Conservation (phyloP, 2,888 invertebrate species). For the Operophtera brumata region DNA sequence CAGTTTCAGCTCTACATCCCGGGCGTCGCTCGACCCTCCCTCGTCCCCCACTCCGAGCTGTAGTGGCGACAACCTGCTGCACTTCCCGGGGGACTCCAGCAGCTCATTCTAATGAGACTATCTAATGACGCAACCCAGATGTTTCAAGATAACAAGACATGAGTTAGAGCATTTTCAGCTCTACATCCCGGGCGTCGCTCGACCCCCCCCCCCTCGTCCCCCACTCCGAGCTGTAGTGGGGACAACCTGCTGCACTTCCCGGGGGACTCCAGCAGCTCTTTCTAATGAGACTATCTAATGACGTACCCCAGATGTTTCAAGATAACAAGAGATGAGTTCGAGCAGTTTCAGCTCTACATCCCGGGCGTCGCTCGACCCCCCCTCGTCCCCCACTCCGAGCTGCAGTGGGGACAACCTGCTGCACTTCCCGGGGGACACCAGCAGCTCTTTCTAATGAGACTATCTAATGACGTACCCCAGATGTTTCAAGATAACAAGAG, state of each 20-base stretch:
- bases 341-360: conserved; percentile 92
- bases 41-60: conserved; percentile 88
- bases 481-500: too few relatives aligned
- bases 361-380: conserved; percentile 86
- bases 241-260: conserved; percentile 90
- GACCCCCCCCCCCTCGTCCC: conserved; percentile 84
- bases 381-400: conserved; percentile 87
- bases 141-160: background rate
- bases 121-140: background rate
- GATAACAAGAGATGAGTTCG: conserved; percentile 89
- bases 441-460: conserved; percentile 79
- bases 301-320: too few relatives aligned
- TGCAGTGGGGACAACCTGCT: conserved; percentile 87
- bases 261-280: conserved; percentile 85
- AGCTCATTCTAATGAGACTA: conserved; percentile 77
- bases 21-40: conserved; percentile 86
- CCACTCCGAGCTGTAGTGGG: conserved; percentile 87
- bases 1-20: conserved; percentile 90
- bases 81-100: conserved; percentile 89
- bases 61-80: conserved; percentile 87
- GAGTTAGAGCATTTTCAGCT: too few relatives aligned
- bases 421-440: conserved; percentile 90
- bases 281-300: too few relatives aligned
- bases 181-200: too few relatives aligned
- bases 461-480: background rate